Conservation (phyloP, 2,888 invertebrate genomes). For the Quadriops clusia region DNA sequence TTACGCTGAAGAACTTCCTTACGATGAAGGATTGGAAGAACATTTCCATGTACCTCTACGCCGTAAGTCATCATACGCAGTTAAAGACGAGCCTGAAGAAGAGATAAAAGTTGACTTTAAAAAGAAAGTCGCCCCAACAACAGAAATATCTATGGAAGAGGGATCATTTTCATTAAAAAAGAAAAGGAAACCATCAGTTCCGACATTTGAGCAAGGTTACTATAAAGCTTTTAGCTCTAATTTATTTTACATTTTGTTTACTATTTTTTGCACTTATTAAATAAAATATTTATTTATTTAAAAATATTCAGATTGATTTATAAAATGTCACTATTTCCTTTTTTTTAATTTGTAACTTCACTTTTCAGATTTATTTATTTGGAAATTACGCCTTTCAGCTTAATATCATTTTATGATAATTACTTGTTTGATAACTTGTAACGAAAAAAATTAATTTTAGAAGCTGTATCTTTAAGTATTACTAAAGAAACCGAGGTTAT, state of each 20-base stretch:
- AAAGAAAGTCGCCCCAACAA: conserved; percentile 36
- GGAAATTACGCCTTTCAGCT: no score
- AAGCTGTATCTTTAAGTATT: conserved; percentile 37
- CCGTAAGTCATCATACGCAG: conserved; percentile 41
- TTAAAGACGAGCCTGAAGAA: conserved; percentile 51
- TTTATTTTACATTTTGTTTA: no score
- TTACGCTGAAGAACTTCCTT: conserved; percentile 43
- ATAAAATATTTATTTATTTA: no score
- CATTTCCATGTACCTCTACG: conserved; percentile 34
- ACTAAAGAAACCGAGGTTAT: conserved; percentile 34
- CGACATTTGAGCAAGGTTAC: conserved; percentile 54
- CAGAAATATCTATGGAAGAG: conserved; percentile 52
- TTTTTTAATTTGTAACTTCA: no score
- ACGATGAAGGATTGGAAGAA: conserved; percentile 44
- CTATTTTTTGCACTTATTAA: no score
- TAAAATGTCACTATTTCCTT: no score
- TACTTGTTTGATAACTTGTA: no score
- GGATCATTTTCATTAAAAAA: conserved; percentile 60
- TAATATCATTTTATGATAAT: not conserved
- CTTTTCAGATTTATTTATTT: no score
- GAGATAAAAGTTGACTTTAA: conserved; percentile 42
- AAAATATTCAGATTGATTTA: no score
- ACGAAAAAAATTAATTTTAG: no score
- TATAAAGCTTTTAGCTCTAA: conserved; percentile 6
- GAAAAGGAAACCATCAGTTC: conserved; percentile 54